Conservation (phyloP, 2,113 vertebrate genomes). For the Fulica atra region DNA sequence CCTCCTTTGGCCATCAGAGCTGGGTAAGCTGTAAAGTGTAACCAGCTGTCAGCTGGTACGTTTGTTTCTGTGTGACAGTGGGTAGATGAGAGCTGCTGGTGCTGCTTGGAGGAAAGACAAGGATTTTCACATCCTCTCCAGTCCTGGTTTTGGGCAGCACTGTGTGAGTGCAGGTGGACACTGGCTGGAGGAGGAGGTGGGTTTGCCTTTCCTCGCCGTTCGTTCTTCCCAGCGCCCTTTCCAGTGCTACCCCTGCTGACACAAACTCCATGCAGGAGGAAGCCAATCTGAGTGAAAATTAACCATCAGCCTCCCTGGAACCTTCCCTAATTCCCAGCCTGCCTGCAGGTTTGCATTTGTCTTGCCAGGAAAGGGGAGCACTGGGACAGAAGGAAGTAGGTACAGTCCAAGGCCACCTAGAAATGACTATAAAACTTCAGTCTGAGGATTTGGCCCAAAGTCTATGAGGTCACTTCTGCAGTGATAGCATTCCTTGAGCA, state of each 20-base stretch:
- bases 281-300: not conserved
- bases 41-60: not conserved
- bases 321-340: not conserved
- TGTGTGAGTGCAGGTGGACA: not conserved
- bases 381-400: not conserved
- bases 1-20: not conserved
- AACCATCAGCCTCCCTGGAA: not conserved
- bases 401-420: not conserved
- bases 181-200: not conserved
- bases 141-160: rapidly evolving
- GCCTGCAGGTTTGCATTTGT: not conserved
- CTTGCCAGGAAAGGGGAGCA: not conserved
- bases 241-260: not conserved
- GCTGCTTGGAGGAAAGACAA: not conserved
- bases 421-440: not conserved
- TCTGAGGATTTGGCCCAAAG: not conserved
- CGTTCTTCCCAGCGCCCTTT: not conserved
- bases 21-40: not conserved
- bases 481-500: not conserved
- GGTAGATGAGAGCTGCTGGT: not conserved
- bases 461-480: not conserved
- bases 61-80: not conserved
- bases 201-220: not conserved
- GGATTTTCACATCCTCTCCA: not conserved
- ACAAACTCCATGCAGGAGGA: not conserved